These are phyloP conservation scores for Drosophila pallidifrons DNA, from an alignment of 1,140 invertebrate genomes.

Conservation along the genomic window DNA sequence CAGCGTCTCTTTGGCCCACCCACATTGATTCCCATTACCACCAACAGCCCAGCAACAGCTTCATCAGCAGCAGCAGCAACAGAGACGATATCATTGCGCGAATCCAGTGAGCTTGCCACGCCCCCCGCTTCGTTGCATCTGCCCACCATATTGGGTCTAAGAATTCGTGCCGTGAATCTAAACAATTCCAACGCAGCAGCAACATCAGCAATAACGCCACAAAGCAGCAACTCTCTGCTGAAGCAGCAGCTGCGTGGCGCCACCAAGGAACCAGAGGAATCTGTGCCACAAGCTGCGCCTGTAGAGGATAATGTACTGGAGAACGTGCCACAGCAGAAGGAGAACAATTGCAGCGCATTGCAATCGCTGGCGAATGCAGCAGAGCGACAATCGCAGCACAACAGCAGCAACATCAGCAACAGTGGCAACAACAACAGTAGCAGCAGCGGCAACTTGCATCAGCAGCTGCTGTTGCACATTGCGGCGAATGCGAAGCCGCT, in stretches of 20 bases:
- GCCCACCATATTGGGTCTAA: slow-evolving; percentile 77
- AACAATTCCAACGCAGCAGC: slow-evolving; percentile 29
- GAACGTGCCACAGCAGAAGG: slow-evolving; percentile 34
- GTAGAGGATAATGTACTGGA: slow-evolving; percentile 47
- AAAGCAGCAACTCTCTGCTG: slow-evolving; percentile 80
- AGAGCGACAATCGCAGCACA: slow-evolving; percentile 65
- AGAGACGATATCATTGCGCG: background rate
- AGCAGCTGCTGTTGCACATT: slow-evolving; percentile 77
- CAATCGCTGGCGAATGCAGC: slow-evolving; percentile 77
- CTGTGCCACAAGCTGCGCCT: slow-evolving; percentile 53
- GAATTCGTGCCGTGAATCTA: slow-evolving; percentile 65
- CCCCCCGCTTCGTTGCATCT: slow-evolving; percentile 60
- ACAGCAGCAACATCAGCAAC: slow-evolving; percentile 29
- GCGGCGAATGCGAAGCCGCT: slow-evolving; percentile 65
- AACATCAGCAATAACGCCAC: slow-evolving; percentile 22
- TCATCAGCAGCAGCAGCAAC: slow-evolving; percentile 10
- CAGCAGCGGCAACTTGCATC: slow-evolving; percentile 68
- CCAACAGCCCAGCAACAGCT: slow-evolving; percentile 11
- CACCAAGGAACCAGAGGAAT: slow-evolving; percentile 68
- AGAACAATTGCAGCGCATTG: slow-evolving; percentile 55
- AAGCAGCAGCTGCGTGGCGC: slow-evolving; percentile 84
- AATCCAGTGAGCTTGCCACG: slow-evolving; percentile 15
- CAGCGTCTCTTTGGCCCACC: slow-evolving; percentile 74
- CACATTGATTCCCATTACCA: slow-evolving; percentile 38
- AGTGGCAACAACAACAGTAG: slow-evolving; percentile 49